Evolutionary conservation across 1,140 invertebrate genomes (phyloP).

Genomic region (Branchinecta lindahli): DNA sequence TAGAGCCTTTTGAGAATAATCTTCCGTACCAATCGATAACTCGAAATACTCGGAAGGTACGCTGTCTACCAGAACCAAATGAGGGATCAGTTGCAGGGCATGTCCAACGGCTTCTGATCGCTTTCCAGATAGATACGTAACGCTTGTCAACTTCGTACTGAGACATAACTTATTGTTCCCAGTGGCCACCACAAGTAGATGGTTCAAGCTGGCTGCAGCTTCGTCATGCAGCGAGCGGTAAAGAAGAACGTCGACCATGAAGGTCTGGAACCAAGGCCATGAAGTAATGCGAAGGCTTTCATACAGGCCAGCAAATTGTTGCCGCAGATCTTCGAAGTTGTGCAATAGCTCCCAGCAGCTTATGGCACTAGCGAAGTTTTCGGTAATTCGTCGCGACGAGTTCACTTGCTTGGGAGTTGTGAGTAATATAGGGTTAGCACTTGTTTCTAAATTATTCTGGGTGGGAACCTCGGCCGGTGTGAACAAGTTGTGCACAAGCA

Average conservation of each 20-base stretch:
- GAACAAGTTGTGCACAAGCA: background rate
- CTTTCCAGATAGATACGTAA: background rate
- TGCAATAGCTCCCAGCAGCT: conserved; percentile 8
- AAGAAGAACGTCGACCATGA: background rate
- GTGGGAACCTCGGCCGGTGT: background rate
- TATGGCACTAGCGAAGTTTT: background rate
- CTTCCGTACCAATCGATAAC: background rate
- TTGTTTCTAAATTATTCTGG: background rate
- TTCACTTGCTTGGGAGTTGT: background rate
- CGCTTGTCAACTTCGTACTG: background rate
- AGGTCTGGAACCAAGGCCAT: conserved; percentile 5
- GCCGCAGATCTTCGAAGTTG: conserved; percentile 4
- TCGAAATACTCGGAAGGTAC: background rate
- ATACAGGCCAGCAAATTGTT: background rate
- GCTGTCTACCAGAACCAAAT: background rate
- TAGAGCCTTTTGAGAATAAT: background rate
- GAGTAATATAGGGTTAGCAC: background rate
- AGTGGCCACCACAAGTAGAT: background rate
- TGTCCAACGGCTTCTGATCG: background rate
- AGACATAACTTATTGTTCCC: conserved; percentile 1
- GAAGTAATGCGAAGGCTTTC: background rate
- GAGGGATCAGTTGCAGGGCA: background rate
- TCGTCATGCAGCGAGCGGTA: background rate
- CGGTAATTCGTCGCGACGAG: background rate
- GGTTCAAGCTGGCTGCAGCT: background rate